Evolutionary conservation across 2,113 vertebrate species (phyloP).

Genomic region (Corvus hawaiiensis): DNA sequence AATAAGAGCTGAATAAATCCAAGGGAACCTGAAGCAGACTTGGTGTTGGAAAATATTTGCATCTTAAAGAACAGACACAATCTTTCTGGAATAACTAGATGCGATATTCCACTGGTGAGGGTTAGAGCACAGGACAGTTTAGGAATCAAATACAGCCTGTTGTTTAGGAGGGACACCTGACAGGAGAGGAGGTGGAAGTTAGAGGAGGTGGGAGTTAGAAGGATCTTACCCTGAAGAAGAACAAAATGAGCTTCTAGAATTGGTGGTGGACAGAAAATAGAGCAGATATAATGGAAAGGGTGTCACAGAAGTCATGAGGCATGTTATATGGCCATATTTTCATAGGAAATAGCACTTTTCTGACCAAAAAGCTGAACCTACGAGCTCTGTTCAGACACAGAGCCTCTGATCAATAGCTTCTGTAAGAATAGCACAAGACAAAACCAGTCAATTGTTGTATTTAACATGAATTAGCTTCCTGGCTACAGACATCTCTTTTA

Average conservation of each 20-base stretch:
- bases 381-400: neutral
- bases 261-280: neutral
- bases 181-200: neutral
- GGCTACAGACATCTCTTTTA: neutral
- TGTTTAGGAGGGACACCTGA: neutral
- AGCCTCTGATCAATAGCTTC: neutral
- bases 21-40: neutral
- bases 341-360: neutral
- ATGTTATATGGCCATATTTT: neutral
- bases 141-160: neutral
- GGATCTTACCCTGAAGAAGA: neutral
- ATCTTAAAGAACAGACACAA: neutral
- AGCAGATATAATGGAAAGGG: neutral
- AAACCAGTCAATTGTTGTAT: neutral
- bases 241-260: neutral
- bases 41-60: neutral
- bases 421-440: neutral
- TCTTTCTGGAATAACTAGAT: neutral
- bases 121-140: neutral
- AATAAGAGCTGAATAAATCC: neutral
- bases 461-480: neutral
- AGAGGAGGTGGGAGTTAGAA: neutral
- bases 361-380: neutral
- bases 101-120: neutral
- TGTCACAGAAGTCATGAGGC: neutral